Evolutionary conservation across 2,888 invertebrate species (phyloP).

Genomic region (Lepidocyrtoides sp.): DNA sequence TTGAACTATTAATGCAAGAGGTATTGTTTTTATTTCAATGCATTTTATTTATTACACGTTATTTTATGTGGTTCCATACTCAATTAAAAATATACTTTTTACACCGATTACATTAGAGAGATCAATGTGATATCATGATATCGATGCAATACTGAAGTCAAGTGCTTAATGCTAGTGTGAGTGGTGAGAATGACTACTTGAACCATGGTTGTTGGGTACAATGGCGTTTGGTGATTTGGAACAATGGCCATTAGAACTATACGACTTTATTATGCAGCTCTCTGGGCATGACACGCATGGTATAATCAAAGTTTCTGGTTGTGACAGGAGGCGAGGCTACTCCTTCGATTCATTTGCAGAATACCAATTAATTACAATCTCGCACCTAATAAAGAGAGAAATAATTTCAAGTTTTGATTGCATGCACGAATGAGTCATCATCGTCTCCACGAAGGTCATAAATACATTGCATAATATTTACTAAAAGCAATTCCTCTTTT

Average conservation of each 20-base stretch:
- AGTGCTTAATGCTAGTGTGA: too few relatives aligned
- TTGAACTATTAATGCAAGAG: too few relatives aligned
- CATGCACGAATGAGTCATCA: conserved; percentile 5
- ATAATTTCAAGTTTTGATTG: background rate
- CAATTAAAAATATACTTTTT: too few relatives aligned
- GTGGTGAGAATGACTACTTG: background rate
- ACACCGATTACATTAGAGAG: too few relatives aligned
- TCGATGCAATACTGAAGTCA: too few relatives aligned
- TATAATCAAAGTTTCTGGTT: conserved; percentile 44
- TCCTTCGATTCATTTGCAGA: conserved; percentile 40
- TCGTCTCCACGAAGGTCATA: conserved; percentile 8
- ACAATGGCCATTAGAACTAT: background rate
- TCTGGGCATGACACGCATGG: background rate
- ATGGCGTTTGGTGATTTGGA: background rate
- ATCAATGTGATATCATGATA: too few relatives aligned
- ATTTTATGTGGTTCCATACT: too few relatives aligned
- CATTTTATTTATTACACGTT: too few relatives aligned
- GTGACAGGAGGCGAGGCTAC: conserved; percentile 57
- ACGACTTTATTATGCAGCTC: background rate
- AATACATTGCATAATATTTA: background rate
- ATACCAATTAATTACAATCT: conserved; percentile 45
- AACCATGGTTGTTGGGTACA: background rate
- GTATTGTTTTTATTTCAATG: too few relatives aligned
- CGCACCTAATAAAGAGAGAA: background rate
- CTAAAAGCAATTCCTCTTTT: background rate